These are phyloP conservation scores for Heliconius cydno DNA, from an alignment of 2,888 invertebrate genomes.

Conservation along the genomic window DNA sequence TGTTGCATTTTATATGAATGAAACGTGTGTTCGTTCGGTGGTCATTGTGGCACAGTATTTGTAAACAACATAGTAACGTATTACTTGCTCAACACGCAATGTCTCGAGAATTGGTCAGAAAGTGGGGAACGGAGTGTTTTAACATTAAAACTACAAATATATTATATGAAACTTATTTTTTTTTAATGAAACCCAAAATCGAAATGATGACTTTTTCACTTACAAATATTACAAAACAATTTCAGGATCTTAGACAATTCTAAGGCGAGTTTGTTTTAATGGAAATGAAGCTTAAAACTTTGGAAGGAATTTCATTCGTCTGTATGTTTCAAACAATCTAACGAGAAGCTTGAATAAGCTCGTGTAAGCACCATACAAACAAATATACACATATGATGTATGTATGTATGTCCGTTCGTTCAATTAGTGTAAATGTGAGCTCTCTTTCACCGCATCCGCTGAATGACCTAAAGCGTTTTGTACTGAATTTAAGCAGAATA, in stretches of 20 bases:
- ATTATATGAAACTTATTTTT: too few relatives aligned
- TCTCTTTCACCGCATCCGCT: conserved; percentile 34
- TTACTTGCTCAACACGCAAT: neutral
- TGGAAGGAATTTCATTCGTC: neutral
- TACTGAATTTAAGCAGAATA: conserved; percentile 24
- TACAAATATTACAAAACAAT: neutral
- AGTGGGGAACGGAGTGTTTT: neutral
- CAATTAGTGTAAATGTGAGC: conserved; percentile 39
- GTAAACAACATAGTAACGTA: neutral
- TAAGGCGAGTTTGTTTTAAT: neutral
- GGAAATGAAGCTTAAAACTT: conserved; percentile 5
- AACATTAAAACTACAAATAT: neutral
- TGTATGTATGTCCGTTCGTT: conserved; percentile 23
- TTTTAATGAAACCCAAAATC: too few relatives aligned
- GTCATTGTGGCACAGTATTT: neutral
- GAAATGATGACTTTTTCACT: neutral
- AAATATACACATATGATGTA: conserved; percentile 9
- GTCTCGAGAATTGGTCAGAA: neutral
- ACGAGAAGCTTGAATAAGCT: conserved; percentile 16
- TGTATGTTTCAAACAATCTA: conserved; percentile 19
- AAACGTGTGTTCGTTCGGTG: neutral
- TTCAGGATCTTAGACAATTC: neutral
- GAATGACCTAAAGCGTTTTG: conserved; percentile 27
- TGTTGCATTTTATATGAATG: too few relatives aligned
- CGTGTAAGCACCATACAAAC: conserved; percentile 9